phyloP scores from a whole-genome alignment of 2,797 vertebrate genomes.

The Vireo griseus region DNA sequence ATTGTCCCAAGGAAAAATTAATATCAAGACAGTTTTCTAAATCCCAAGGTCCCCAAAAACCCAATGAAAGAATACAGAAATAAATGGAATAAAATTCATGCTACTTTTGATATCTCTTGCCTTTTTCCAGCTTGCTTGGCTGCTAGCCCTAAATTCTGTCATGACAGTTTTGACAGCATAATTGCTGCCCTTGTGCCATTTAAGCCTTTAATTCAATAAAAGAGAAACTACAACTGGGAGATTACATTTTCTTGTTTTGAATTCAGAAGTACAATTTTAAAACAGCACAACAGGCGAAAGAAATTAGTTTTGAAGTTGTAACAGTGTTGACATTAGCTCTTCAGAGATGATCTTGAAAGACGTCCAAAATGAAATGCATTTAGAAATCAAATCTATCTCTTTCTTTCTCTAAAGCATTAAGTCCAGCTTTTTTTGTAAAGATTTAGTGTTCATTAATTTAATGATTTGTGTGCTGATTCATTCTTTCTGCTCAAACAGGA shows the following conservation, averaged over 20 bases:
- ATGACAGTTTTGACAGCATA: background rate
- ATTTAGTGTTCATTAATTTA: slow-evolving; percentile 42
- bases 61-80: background rate
- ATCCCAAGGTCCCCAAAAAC: background rate
- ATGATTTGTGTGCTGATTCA: background rate
- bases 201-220: slow-evolving; percentile 17
- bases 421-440: background rate
- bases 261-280: slow-evolving; percentile 16
- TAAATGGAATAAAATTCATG: background rate
- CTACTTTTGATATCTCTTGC: background rate
- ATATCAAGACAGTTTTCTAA: background rate
- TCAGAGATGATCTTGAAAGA: slow-evolving; percentile 38
- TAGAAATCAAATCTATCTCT: background rate
- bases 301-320: slow-evolving; percentile 18
- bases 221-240: slow-evolving; percentile 17
- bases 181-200: slow-evolving; percentile 2
- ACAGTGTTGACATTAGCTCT: background rate
- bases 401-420: background rate
- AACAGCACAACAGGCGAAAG: slow-evolving; percentile 5
- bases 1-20: background rate
- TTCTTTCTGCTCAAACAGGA: slow-evolving; percentile 45
- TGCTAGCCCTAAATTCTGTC: background rate
- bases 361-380: slow-evolving; percentile 13
- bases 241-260: slow-evolving; percentile 14
- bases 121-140: background rate